phyloP scores from a whole-genome alignment of 2,113 vertebrate species.

The Verasper variegatus region DNA sequence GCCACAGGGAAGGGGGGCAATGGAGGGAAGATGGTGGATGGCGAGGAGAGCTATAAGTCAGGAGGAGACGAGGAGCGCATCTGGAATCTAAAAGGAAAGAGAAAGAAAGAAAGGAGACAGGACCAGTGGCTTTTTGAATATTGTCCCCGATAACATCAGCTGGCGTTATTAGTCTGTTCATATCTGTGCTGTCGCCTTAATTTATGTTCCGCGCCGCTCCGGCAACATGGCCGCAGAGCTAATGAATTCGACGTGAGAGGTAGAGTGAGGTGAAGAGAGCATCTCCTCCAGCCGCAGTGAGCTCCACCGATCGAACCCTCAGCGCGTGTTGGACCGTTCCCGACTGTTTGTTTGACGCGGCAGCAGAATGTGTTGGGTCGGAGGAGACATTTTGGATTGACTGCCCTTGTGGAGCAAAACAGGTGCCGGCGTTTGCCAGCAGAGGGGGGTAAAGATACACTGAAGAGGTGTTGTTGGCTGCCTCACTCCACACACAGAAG shows the following conservation, averaged over 20 bases:
- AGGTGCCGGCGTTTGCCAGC: conserved; percentile 46
- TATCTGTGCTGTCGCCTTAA: conserved; percentile 56
- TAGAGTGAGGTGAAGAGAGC: conserved; percentile 10
- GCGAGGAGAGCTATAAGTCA: conserved; percentile 37
- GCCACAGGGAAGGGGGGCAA: conserved; percentile 29
- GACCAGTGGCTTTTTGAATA: background rate
- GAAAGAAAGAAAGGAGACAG: too few species aligned
- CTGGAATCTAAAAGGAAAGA: background rate
- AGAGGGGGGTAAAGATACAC: conserved; percentile 77
- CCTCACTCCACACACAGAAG: conserved; percentile 6
- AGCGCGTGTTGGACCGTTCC: conserved; percentile 68
- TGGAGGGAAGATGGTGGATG: conserved; percentile 32
- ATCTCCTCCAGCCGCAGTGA: conserved; percentile 31
- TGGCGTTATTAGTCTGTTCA: conserved; percentile 55
- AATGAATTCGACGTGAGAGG: conserved; percentile 67
- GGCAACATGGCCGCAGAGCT: conserved; percentile 60
- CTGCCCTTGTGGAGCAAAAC: background rate
- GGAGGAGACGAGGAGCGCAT: conserved; percentile 26
- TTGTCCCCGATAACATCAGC: conserved; percentile 47
- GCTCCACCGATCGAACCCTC: conserved; percentile 52
- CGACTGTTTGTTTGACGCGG: conserved; percentile 69
- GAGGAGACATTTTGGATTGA: conserved; percentile 63
- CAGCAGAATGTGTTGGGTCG: conserved; percentile 58
- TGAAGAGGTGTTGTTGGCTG: conserved; percentile 31
- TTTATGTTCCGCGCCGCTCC: conserved; percentile 50